Conservation (phyloP, 2,888 invertebrate genomes). For the Drosophila anceps region DNA sequence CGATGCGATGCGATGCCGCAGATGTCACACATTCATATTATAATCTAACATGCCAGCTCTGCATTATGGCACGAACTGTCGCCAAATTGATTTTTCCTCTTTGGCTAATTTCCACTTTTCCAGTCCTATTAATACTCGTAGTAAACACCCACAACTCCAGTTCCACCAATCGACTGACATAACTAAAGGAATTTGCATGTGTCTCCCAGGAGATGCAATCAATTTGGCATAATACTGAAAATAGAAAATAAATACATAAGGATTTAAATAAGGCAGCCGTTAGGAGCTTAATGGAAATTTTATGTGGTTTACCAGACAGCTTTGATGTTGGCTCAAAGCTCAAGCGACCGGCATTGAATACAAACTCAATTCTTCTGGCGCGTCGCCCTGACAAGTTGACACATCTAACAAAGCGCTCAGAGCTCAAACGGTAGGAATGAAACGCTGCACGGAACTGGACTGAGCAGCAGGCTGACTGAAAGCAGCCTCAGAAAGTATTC, state of each 20-base stretch:
- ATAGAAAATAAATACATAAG: slow-evolving; percentile 16
- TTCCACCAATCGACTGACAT: not conserved
- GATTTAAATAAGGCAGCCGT: slow-evolving; percentile 22
- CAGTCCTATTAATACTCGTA: not conserved
- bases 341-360: slow-evolving; percentile 26
- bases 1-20: slow-evolving; percentile 28
- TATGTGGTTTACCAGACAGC: slow-evolving; percentile 30
- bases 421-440: slow-evolving; percentile 4
- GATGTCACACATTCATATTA: slow-evolving; percentile 22
- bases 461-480: not conserved
- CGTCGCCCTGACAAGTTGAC: slow-evolving; percentile 42
- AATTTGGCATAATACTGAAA: slow-evolving; percentile 14
- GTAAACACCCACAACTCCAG: not conserved
- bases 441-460: not conserved
- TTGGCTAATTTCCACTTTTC: slow-evolving; percentile 7
- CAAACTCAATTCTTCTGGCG: slow-evolving; percentile 22
- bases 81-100: slow-evolving; percentile 10
- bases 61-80: slow-evolving; percentile 5
- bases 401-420: slow-evolving; percentile 32
- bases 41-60: slow-evolving; percentile 13
- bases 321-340: slow-evolving; percentile 33
- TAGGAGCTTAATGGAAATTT: slow-evolving; percentile 26
- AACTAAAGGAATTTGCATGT: slow-evolving; percentile 7
- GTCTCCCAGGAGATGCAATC: slow-evolving; percentile 21
- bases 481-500: not conserved